phyloP scores from a whole-genome alignment of 2,888 invertebrate species.

The Xestia c-nigrum region DNA sequence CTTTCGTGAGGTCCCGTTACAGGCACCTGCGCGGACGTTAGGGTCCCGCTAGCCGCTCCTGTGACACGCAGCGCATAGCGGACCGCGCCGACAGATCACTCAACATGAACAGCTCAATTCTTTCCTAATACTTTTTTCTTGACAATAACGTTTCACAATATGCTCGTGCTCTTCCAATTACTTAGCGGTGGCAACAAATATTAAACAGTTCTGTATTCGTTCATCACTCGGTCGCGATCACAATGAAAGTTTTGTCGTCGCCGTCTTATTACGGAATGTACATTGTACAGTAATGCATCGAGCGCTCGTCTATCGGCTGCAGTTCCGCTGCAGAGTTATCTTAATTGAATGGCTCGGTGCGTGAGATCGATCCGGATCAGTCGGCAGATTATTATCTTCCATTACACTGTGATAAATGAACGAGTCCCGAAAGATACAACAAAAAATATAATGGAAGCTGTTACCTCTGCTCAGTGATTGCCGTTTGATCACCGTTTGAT shows the following conservation, averaged over 20 bases:
- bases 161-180: constrained; percentile 46
- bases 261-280: constrained; percentile 27
- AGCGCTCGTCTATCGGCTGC: constrained; percentile 26
- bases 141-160: constrained; percentile 29
- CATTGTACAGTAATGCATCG: constrained; percentile 27
- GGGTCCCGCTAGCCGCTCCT: constrained; percentile 77
- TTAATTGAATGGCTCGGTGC: constrained; percentile 43
- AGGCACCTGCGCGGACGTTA: constrained; percentile 80
- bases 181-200: constrained; percentile 28
- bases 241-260: constrained; percentile 23
- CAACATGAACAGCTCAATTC: background rate
- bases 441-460: constrained; percentile 34
- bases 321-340: constrained; percentile 33
- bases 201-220: constrained; percentile 34
- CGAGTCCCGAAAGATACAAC: constrained; percentile 22
- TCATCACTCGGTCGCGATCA: constrained; percentile 12
- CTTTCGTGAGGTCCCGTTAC: constrained; percentile 83
- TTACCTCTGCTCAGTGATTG: constrained; percentile 30
- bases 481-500: constrained; percentile 33
- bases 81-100: constrained; percentile 24
- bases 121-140: constrained; percentile 21
- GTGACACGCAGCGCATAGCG: constrained; percentile 25
- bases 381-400: constrained; percentile 47
- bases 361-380: constrained; percentile 59
- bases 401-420: constrained; percentile 45